Conservation (phyloP, 2,888 invertebrate species). For the Ischnus inquisitorius region DNA sequence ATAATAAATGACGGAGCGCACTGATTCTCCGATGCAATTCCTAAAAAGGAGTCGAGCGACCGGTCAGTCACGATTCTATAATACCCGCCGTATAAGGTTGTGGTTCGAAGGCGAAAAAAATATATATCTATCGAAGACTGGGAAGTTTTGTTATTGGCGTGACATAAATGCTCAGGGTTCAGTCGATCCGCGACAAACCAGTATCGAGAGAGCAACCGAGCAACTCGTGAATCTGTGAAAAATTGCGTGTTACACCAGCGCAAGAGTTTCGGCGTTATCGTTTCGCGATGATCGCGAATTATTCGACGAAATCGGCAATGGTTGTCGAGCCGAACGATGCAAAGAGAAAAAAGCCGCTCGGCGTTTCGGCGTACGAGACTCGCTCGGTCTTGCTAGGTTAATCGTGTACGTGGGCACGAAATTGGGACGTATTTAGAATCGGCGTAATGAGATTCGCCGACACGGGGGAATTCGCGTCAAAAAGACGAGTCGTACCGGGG, state of each 20-base stretch:
- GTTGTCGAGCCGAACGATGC: neutral
- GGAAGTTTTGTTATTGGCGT: neutral
- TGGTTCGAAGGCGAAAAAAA: neutral
- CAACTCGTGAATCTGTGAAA: neutral
- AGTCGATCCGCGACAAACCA: neutral
- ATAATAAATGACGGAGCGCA: neutral
- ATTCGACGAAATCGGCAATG: neutral
- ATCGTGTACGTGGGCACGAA: slow-evolving; percentile 11
- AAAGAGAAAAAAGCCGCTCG: slow-evolving; percentile 9
- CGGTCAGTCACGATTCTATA: neutral
- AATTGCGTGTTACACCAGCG: neutral
- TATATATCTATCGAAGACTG: neutral
- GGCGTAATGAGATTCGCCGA: neutral
- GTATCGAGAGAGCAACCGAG: neutral
- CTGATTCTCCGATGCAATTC: neutral
- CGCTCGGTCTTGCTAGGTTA: slow-evolving; percentile 9
- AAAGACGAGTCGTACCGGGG: neutral
- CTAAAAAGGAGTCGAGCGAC: neutral
- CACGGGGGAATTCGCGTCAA: slow-evolving; percentile 17
- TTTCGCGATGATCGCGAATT: slow-evolving; percentile 9
- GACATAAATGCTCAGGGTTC: neutral
- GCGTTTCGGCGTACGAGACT: neutral
- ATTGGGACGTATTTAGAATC: slow-evolving; percentile 16
- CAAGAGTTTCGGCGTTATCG: neutral
- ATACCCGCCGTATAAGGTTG: neutral